phyloP scores from a whole-genome alignment of 2,797 vertebrate genomes.

The Nyctibius grandis region DNA sequence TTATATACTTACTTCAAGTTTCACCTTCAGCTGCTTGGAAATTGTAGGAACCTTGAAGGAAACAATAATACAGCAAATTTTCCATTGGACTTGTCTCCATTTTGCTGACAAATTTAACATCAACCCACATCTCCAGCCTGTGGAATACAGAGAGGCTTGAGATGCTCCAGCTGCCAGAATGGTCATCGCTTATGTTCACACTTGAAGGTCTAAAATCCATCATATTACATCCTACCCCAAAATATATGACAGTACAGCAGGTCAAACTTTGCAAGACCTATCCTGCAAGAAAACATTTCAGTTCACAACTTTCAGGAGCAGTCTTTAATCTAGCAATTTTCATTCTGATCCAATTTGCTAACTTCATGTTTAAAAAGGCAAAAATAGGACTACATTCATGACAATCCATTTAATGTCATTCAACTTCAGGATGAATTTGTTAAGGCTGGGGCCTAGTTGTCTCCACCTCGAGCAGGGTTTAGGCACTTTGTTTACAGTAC shows the following conservation, averaged over 20 bases:
- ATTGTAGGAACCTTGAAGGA: neutral
- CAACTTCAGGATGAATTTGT: neutral
- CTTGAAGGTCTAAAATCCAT: neutral
- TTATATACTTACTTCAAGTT: neutral
- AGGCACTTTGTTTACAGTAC: neutral
- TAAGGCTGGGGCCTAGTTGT: neutral
- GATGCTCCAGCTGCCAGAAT: neutral
- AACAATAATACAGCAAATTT: neutral
- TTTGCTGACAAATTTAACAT: neutral
- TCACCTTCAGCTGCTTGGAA: neutral
- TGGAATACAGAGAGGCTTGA: neutral
- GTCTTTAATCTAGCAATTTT: neutral
- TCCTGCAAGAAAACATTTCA: neutral
- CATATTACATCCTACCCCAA: neutral
- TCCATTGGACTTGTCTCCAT: neutral
- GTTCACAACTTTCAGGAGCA: neutral
- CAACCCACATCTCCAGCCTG: neutral
- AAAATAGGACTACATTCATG: neutral
- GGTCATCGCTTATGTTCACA: neutral
- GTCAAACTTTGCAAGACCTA: neutral
- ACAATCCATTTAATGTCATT: neutral
- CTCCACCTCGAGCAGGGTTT: neutral
- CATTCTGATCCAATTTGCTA: neutral
- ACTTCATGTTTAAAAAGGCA: neutral
- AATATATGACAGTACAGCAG: neutral